Percentiles rank a stretch among this genome's conserved stretches.
Evolutionary conservation across 1,140 invertebrate genomes (phyloP).

Genomic region (Leptinotarsa texana): DNA sequence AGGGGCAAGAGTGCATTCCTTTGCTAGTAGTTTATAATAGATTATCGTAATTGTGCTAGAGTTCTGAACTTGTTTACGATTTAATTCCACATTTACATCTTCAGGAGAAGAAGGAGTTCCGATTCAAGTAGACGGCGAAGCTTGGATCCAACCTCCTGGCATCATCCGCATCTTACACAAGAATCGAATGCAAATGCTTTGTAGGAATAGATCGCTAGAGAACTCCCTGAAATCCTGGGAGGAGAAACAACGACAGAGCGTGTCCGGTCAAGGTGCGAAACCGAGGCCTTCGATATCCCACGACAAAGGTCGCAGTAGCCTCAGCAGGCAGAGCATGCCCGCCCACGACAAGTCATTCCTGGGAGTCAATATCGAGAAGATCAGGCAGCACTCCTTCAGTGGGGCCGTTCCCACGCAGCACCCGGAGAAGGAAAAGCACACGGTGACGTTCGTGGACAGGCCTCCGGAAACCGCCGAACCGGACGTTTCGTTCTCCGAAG

Average conservation of each 20-base stretch:
- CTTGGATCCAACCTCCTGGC: conserved; percentile 96
- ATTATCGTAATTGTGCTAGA: too few species aligned
- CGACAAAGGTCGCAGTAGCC: conserved; percentile 50
- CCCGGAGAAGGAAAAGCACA: conserved; percentile 40
- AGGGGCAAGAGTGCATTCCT: too few species aligned
- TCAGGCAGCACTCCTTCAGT: conserved; percentile 54
- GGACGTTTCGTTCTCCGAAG: conserved; percentile 67
- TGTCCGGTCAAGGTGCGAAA: conserved; percentile 53
- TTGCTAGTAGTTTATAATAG: too few species aligned
- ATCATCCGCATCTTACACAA: conserved; percentile 95
- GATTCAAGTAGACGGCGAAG: conserved; percentile 94
- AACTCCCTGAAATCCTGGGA: conserved; percentile 89
- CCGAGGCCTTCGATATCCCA: conserved; percentile 45
- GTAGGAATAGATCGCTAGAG: conserved; percentile 86
- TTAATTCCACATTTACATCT: neutral
- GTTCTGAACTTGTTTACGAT: too few species aligned
- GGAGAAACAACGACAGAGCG: conserved; percentile 81
- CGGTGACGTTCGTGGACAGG: conserved; percentile 48
- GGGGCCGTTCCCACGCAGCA: conserved; percentile 42
- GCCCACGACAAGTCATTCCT: conserved; percentile 50
- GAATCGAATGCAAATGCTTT: conserved; percentile 95
- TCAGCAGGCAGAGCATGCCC: conserved; percentile 53
- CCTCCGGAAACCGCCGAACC: conserved; percentile 48
- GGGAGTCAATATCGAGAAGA: conserved; percentile 52
- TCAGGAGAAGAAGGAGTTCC: conserved; percentile 81